These are phyloP conservation scores for Ectropis crepuscularia DNA, from an alignment of 2,888 invertebrate genomes.

Conservation along the genomic window DNA sequence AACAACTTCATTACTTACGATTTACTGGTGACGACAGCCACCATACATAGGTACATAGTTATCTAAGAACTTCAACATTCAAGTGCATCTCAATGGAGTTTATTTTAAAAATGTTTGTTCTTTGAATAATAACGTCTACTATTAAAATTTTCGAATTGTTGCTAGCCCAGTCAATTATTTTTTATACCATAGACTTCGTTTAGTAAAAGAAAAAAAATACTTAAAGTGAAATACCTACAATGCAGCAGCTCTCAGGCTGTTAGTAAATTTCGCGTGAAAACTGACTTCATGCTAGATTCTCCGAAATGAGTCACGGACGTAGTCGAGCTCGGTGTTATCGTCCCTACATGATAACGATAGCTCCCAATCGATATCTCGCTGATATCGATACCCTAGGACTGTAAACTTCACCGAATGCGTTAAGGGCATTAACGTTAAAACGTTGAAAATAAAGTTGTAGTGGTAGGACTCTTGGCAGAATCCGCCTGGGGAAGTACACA, in stretches of 20 bases:
- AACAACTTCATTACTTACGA: too few relatives aligned
- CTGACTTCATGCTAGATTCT: conserved; percentile 20
- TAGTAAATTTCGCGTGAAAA: conserved; percentile 14
- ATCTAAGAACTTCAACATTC: too few relatives aligned
- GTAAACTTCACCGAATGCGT: conserved; percentile 15
- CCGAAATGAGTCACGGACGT: conserved; percentile 18
- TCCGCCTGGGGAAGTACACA: too few relatives aligned
- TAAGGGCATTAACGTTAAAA: background rate
- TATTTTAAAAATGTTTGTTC: too few relatives aligned
- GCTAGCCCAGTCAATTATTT: too few relatives aligned
- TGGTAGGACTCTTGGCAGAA: too few relatives aligned
- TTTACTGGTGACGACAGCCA: too few relatives aligned
- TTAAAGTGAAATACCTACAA: background rate
- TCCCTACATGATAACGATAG: conserved; percentile 52
- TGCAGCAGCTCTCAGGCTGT: background rate
- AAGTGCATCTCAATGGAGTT: too few relatives aligned
- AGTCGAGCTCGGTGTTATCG: conserved; percentile 47
- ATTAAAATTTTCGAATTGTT: background rate
- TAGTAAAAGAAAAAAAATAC: background rate
- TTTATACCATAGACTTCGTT: too few relatives aligned
- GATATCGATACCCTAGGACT: conserved; percentile 40
- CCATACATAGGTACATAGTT: too few relatives aligned
- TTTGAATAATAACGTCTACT: too few relatives aligned
- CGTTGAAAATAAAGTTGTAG: too few relatives aligned
- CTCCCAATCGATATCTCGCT: conserved; percentile 58